phyloP scores from a whole-genome alignment of 2,888 invertebrate species.

The Sisyra nigra region DNA sequence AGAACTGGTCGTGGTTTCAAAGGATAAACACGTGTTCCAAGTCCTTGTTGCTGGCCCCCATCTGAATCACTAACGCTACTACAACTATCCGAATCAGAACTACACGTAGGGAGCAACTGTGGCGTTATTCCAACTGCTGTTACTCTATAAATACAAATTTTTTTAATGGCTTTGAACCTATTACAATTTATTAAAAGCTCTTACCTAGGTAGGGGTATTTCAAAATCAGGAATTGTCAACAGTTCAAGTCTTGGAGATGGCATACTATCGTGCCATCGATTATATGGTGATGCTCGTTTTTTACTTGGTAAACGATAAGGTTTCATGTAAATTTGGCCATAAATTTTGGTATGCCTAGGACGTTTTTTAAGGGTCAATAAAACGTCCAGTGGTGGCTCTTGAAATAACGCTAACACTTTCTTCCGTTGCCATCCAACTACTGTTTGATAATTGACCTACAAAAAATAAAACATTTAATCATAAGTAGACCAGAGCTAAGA shows the following conservation, averaged over 20 bases:
- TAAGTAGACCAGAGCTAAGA: neutral
- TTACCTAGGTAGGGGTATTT: conserved; percentile 38
- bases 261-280: conserved; percentile 50
- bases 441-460: conserved; percentile 51
- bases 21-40: conserved; percentile 44
- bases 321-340: conserved; percentile 56
- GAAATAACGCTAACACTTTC: conserved; percentile 54
- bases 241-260: conserved; percentile 47
- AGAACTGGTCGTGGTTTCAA: conserved; percentile 59
- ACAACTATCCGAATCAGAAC: conserved; percentile 27
- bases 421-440: conserved; percentile 71
- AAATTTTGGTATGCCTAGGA: conserved; percentile 65
- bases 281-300: conserved; percentile 44
- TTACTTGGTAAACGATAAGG: conserved; percentile 57
- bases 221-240: conserved; percentile 41
- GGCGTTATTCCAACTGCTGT: conserved; percentile 16
- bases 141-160: conserved; percentile 16
- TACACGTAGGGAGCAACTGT: conserved; percentile 13
- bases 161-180: too few species aligned
- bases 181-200: conserved; percentile 10
- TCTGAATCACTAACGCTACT: conserved; percentile 39
- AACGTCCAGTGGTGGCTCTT: conserved; percentile 67
- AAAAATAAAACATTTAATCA: conserved; percentile 10
- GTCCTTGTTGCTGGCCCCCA: conserved; percentile 33
- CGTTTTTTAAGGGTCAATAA: conserved; percentile 67